These are phyloP conservation scores for Mesorhabditis belari DNA, from an alignment of 2,888 invertebrate genomes.

Conservation along the genomic window DNA sequence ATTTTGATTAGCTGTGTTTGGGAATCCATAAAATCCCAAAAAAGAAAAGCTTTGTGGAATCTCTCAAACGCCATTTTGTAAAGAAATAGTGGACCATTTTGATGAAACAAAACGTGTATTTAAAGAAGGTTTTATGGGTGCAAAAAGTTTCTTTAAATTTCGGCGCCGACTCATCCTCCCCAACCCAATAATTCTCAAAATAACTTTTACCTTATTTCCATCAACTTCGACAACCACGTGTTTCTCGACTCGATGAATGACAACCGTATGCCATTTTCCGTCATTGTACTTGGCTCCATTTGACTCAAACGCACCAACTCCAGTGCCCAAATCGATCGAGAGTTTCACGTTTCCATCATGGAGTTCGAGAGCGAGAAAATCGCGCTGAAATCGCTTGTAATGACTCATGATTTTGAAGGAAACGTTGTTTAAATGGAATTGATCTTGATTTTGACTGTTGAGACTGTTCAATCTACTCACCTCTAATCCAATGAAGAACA, in stretches of 20 bases:
- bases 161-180: no score
- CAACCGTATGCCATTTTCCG: slow-evolving; percentile 81
- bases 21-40: no score
- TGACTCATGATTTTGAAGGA: no score
- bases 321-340: slow-evolving; percentile 81
- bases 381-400: slow-evolving; percentile 47
- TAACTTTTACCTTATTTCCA: slow-evolving; percentile 15
- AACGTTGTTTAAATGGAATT: no score
- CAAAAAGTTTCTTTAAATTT: no score
- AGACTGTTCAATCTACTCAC: slow-evolving; percentile 21
- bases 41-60: no score
- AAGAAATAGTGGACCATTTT: no score
- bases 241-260: slow-evolving; percentile 57
- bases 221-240: slow-evolving; percentile 48
- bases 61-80: no score
- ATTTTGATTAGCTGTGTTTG: slow-evolving; percentile 13
- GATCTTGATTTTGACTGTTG: background rate
- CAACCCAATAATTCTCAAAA: no score
- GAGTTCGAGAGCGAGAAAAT: slow-evolving; percentile 77
- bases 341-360: slow-evolving; percentile 72
- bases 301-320: slow-evolving; percentile 58
- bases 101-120: no score
- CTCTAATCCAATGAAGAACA: slow-evolving; percentile 76
- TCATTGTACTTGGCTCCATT: slow-evolving; percentile 68
- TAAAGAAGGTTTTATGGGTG: no score